phyloP scores from a whole-genome alignment of 2,888 invertebrate genomes.

The Crepidodera aurea region DNA sequence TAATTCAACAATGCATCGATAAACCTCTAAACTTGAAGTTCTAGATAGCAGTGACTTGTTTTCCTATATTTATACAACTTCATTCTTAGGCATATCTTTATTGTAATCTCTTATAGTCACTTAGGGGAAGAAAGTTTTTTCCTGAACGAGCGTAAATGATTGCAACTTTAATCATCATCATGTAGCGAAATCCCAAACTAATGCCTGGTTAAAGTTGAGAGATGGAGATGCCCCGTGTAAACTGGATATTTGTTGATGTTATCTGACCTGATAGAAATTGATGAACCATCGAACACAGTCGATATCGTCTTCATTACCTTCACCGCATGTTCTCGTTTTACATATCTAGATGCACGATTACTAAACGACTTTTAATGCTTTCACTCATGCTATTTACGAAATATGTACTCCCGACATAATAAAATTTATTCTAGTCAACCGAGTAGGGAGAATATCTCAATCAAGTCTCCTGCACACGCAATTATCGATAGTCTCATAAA shows the following conservation, averaged over 20 bases:
- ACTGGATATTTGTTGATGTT: constrained; percentile 47
- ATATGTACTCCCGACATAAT: constrained; percentile 51
- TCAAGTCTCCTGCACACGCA: constrained; percentile 50
- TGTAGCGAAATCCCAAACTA: constrained; percentile 12
- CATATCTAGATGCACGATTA: constrained; percentile 62
- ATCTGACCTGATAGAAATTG: constrained; percentile 50
- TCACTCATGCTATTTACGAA: constrained; percentile 61
- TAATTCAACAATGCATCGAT: too few relatives aligned
- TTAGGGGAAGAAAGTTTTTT: neutral
- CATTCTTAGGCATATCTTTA: too few relatives aligned
- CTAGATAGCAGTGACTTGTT: too few relatives aligned
- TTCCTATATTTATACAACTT: too few relatives aligned
- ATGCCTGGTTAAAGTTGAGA: constrained; percentile 28
- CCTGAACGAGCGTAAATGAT: constrained; percentile 10
- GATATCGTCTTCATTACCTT: constrained; percentile 58
- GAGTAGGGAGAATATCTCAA: constrained; percentile 56
- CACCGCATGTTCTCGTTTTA: constrained; percentile 60
- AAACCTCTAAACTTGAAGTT: too few relatives aligned
- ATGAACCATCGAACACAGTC: constrained; percentile 50
- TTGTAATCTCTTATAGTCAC: neutral
- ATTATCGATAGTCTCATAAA: constrained; percentile 58
- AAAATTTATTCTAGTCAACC: constrained; percentile 48
- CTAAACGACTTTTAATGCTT: constrained; percentile 60
- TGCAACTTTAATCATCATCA: constrained; percentile 16
- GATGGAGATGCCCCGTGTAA: constrained; percentile 40